Percentiles rank a stretch among this genome's conserved stretches.
Evolutionary conservation across 2,113 vertebrate genomes (phyloP).

Genomic region (Hippopotamus amphibius): DNA sequence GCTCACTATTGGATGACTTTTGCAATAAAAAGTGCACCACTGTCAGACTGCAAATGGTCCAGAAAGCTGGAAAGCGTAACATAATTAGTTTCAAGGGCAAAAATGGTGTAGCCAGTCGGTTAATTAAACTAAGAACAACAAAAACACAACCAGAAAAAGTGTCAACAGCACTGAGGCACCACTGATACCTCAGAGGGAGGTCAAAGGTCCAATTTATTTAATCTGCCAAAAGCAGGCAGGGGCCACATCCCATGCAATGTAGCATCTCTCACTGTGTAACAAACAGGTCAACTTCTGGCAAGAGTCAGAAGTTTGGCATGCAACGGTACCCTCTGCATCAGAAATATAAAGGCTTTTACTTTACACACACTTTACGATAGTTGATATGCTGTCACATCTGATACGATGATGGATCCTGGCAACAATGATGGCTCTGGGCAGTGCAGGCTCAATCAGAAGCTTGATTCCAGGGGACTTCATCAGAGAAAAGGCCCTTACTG

Average conservation of each 20-base stretch:
- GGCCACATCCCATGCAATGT: background rate
- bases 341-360: conserved; percentile 7
- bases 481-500: conserved; percentile 10
- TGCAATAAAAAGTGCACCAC: background rate
- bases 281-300: conserved; percentile 48
- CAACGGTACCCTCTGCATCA: background rate
- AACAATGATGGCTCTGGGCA: background rate
- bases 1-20: background rate
- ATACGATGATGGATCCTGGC: background rate
- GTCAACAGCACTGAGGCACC: background rate
- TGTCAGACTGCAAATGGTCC: background rate
- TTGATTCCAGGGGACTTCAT: conserved; percentile 38
- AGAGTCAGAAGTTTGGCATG: background rate
- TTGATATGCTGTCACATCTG: conserved; percentile 3
- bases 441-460: background rate
- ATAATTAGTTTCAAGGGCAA: conserved; percentile 29
- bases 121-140: background rate
- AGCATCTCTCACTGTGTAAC: conserved; percentile 19
- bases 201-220: background rate
- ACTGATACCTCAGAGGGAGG: background rate
- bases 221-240: background rate
- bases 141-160: background rate
- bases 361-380: conserved; percentile 3
- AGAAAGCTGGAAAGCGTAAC: conserved; percentile 42
- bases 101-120: background rate